phyloP scores from a whole-genome alignment of 2,113 vertebrate species.

The Strix aluco region DNA sequence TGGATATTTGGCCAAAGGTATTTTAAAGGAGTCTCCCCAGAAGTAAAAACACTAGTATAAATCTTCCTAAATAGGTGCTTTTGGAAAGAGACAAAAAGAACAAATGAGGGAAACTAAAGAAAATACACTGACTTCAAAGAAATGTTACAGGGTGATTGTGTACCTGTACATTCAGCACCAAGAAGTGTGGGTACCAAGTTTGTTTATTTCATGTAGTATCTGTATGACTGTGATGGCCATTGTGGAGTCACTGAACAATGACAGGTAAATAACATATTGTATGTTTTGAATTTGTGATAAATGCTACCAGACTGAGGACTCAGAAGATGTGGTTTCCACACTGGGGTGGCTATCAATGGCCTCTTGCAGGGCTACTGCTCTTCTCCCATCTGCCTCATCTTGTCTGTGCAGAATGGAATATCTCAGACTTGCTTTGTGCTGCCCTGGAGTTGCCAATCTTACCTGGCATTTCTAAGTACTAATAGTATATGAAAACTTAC shows the following conservation, averaged over 20 bases:
- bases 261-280: background rate
- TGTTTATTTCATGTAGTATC: background rate
- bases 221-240: background rate
- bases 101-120: background rate
- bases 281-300: background rate
- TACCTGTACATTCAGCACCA: background rate
- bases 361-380: background rate
- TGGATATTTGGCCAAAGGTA: background rate
- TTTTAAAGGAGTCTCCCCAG: background rate
- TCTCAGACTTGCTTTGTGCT: background rate
- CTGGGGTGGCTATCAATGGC: accelerated
- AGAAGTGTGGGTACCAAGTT: background rate
- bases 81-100: background rate
- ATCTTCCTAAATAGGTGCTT: background rate
- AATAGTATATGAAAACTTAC: background rate
- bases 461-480: background rate
- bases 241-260: background rate
- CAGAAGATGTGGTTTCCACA: background rate
- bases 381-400: background rate
- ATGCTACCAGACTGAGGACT: background rate
- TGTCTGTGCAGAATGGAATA: background rate
- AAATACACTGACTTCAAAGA: background rate
- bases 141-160: background rate
- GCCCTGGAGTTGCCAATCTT: background rate
- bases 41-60: background rate